These are phyloP conservation scores for Danio albolineatus DNA, from an alignment of 2,797 vertebrate species.

Conservation along the genomic window DNA sequence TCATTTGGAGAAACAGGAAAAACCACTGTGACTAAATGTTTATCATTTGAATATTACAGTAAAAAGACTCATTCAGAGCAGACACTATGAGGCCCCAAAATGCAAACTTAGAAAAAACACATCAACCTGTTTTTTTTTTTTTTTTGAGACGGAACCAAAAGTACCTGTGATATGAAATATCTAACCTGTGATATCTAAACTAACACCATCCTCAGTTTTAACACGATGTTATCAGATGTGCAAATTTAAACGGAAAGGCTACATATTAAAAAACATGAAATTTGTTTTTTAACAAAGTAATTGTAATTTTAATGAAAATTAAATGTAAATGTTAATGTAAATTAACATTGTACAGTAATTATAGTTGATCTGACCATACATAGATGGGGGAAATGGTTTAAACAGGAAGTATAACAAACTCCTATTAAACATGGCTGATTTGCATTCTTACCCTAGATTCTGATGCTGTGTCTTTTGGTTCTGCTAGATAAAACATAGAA, in stretches of 20 bases:
- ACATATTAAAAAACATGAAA: neutral
- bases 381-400: neutral
- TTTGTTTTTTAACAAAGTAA: no score
- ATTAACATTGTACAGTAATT: neutral
- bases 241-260: neutral
- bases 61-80: conserved; percentile 5
- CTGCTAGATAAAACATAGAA: conserved; percentile 4
- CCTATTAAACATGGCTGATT: neutral
- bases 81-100: neutral
- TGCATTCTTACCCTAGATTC: conserved; percentile 11
- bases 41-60: conserved; percentile 28
- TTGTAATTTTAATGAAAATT: no score
- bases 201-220: neutral
- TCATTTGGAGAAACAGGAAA: conserved; percentile 25
- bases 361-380: neutral
- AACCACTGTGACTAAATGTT: conserved; percentile 1
- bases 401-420: neutral
- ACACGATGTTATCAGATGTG: neutral
- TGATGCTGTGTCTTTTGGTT: neutral
- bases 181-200: neutral
- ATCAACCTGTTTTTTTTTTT: no score
- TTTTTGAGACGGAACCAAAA: neutral
- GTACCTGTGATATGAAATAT: neutral
- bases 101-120: conserved; percentile 26
- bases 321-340: neutral